Evolutionary conservation across 92 coral and sea anemone species (phyloP).

Genomic region (Actinernus sp.): DNA sequence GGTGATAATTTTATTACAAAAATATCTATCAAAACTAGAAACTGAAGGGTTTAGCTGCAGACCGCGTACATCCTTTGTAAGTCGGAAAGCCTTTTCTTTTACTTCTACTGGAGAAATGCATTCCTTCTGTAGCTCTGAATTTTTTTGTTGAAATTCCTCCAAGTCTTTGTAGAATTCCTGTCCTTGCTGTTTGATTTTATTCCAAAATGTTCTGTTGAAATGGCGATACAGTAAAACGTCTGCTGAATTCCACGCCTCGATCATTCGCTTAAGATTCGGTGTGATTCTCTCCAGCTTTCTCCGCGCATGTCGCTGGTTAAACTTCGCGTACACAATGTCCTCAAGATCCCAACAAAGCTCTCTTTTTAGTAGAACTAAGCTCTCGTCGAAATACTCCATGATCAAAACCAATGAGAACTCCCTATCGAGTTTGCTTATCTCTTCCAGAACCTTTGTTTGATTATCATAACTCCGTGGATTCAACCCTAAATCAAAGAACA

Average conservation of each 20-base stretch:
- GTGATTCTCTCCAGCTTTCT: constrained; percentile 34
- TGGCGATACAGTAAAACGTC: constrained; percentile 83
- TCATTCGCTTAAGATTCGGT: constrained; percentile 34
- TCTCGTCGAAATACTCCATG: constrained; percentile 97
- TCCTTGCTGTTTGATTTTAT: constrained; percentile 79
- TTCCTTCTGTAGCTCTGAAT: constrained; percentile 57
- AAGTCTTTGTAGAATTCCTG: constrained; percentile 78
- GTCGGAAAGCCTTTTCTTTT: constrained; percentile 73
- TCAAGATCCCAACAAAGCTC: constrained; percentile 95
- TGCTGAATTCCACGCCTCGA: constrained; percentile 86
- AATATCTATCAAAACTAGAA: constrained; percentile 73
- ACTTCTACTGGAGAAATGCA: constrained; percentile 80
- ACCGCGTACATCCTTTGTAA: constrained; percentile 62
- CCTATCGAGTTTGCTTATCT: constrained; percentile 54
- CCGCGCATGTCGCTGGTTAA: constrained; percentile 74
- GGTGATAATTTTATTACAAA: constrained; percentile 89
- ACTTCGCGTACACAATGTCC: constrained; percentile 85
- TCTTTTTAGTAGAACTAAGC: constrained; percentile 85
- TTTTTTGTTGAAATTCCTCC: constrained; percentile 69
- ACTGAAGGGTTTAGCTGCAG: constrained; percentile 73
- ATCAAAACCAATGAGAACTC: constrained; percentile 88
- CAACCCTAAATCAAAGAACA: constrained; percentile 93
- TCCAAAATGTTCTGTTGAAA: constrained; percentile 93
- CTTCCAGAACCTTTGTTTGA: constrained; percentile 39
- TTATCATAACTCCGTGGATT: constrained; percentile 66